Percentiles rank a stretch among this genome's conserved stretches.
Conservation (phyloP, 2,888 invertebrate genomes). For the Metellina segmentata region DNA sequence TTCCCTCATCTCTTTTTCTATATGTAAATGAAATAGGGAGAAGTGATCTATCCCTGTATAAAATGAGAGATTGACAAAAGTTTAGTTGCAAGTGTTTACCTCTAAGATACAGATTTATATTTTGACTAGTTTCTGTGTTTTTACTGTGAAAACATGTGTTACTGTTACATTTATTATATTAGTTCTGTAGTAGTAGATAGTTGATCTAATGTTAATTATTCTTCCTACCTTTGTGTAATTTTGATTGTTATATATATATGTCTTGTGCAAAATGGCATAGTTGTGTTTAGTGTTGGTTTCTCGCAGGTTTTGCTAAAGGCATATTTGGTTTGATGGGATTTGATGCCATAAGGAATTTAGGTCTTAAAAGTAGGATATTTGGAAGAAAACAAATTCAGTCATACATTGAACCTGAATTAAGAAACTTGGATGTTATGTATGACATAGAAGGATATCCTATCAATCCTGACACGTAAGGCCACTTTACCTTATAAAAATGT, state of each 20-base stretch:
- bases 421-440: constrained; percentile 18
- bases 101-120: no score
- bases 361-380: constrained; percentile 35
- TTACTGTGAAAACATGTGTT: no score
- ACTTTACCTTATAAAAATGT: no score
- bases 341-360: constrained; percentile 27
- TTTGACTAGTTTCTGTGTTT: no score
- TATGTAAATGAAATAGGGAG: no score
- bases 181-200: not conserved
- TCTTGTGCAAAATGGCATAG: not conserved
- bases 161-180: no score
- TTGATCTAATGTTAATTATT: not conserved
- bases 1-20: no score
- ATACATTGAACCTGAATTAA: constrained; percentile 43
- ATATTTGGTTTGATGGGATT: constrained; percentile 36
- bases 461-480: constrained; percentile 64
- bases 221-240: no score
- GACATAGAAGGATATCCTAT: constrained; percentile 67
- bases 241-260: no score
- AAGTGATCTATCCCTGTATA: no score
- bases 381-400: constrained; percentile 8
- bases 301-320: constrained; percentile 53
- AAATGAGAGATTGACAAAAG: no score
- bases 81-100: no score
- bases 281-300: not conserved